phyloP scores from a whole-genome alignment of 2,888 invertebrate genomes.

The Tanypteryx hageni region DNA sequence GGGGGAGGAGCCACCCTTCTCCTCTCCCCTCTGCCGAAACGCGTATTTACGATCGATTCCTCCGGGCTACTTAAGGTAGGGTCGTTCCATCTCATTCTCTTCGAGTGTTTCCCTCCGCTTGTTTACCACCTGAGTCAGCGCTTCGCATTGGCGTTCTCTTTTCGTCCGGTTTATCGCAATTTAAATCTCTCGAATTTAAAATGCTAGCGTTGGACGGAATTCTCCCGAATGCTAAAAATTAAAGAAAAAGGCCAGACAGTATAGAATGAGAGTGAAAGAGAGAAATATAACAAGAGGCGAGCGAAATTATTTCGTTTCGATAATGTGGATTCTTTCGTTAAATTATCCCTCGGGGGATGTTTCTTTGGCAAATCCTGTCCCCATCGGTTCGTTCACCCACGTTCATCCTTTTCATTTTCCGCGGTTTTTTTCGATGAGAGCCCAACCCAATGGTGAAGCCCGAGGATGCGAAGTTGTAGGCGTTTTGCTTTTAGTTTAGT shows the following conservation, averaged over 20 bases:
- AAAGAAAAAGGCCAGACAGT: too few relatives aligned
- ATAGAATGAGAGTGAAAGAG: too few relatives aligned
- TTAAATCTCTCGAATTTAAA: too few relatives aligned
- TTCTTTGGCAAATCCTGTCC: neutral
- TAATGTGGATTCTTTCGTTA: neutral
- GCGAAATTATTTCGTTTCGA: too few relatives aligned
- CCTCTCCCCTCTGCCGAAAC: neutral
- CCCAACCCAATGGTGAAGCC: neutral
- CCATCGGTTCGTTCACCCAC: neutral
- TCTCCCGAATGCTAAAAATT: too few relatives aligned
- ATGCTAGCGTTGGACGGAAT: too few relatives aligned
- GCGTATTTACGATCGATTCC: conserved; percentile 20
- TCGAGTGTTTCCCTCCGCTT: neutral
- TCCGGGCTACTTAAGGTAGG: neutral
- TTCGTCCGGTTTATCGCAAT: too few relatives aligned
- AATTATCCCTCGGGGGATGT: neutral
- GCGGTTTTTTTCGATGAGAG: neutral
- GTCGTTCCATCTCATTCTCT: conserved; percentile 12
- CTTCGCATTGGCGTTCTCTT: too few relatives aligned
- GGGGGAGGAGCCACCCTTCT: neutral
- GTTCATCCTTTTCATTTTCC: too few relatives aligned
- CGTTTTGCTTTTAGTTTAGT: neutral
- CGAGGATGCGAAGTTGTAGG: neutral
- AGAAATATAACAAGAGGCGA: too few relatives aligned
- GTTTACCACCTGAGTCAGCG: neutral